These are phyloP conservation scores for Muntiacus muntjak DNA, from an alignment of 2,113 vertebrate genomes.

Conservation along the genomic window DNA sequence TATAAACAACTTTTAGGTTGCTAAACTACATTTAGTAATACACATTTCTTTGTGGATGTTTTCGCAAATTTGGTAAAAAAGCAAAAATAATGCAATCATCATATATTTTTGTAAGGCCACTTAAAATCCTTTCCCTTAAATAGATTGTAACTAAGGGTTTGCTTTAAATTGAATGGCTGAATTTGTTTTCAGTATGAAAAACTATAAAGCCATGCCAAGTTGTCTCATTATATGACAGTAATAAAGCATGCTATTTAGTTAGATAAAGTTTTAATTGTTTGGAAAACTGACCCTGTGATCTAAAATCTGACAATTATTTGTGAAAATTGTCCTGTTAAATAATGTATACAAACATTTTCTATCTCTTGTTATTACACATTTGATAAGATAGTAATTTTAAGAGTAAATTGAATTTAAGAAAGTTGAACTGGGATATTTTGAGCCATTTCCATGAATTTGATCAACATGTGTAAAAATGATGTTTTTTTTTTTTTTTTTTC, in stretches of 20 bases:
- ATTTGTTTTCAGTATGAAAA: slow-evolving; percentile 11
- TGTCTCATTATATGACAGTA: not conserved
- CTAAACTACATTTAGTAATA: not conserved
- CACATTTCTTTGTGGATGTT: not conserved
- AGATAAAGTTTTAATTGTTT: slow-evolving; percentile 11
- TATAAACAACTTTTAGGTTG: not conserved
- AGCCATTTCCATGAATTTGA: not conserved
- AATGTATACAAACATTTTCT: not conserved
- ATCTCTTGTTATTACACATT: not conserved
- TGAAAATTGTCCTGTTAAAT: not conserved
- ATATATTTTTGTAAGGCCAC: not conserved
- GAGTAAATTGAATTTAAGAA: not conserved
- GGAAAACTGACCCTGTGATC: not conserved
- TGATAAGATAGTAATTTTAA: slow-evolving; percentile 1
- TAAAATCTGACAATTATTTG: slow-evolving; percentile 5
- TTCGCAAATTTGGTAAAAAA: not conserved
- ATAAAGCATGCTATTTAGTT: not conserved
- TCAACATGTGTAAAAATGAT: not conserved
- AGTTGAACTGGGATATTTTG: not conserved
- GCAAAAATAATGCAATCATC: not conserved
- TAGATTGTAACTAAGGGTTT: not conserved
- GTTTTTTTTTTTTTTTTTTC: not conserved
- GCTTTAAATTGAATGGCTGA: not conserved
- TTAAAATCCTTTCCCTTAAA: not conserved
- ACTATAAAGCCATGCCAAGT: not conserved